Evolutionary conservation across 2,888 invertebrate species (phyloP).

Genomic region (Alsophila aescularia): DNA sequence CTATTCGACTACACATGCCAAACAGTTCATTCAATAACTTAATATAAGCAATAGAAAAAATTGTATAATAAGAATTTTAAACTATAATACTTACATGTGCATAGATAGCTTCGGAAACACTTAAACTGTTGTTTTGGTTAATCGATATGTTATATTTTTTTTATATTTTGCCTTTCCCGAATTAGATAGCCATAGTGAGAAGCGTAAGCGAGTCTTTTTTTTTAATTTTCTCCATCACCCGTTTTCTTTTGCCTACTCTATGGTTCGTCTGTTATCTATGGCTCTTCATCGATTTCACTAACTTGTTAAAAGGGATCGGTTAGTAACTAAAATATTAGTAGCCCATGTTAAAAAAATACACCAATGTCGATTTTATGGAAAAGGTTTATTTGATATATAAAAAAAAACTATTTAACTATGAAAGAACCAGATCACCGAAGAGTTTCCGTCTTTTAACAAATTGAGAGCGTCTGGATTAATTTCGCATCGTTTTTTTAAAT

Average conservation of each 20-base stretch:
- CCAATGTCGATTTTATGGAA: slow-evolving; percentile 81
- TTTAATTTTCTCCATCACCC: slow-evolving; percentile 63
- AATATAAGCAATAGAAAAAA: slow-evolving; percentile 53
- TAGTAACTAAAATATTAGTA: slow-evolving; percentile 79
- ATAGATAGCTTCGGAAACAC: slow-evolving; percentile 64
- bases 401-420: slow-evolving; percentile 68
- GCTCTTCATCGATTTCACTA: slow-evolving; percentile 37
- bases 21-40: slow-evolving; percentile 74
- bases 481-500: slow-evolving; percentile 24
- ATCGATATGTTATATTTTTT: slow-evolving; percentile 22
- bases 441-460: slow-evolving; percentile 51
- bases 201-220: slow-evolving; percentile 62
- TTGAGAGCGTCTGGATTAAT: slow-evolving; percentile 40
- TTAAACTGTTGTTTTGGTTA: slow-evolving; percentile 48
- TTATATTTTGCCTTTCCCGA: slow-evolving; percentile 52
- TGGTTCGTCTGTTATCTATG: slow-evolving; percentile 40
- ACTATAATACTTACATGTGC: slow-evolving; percentile 79
- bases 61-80: slow-evolving; percentile 53
- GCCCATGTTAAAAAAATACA: slow-evolving; percentile 84
- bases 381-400: slow-evolving; percentile 82
- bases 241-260: slow-evolving; percentile 45
- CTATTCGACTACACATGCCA: slow-evolving; percentile 73
- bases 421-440: slow-evolving; percentile 79
- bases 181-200: slow-evolving; percentile 68
- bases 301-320: slow-evolving; percentile 48